These are phyloP conservation scores for Scelioninae gen. 1 DNA, from an alignment of 2,888 invertebrate species.

Conservation along the genomic window DNA sequence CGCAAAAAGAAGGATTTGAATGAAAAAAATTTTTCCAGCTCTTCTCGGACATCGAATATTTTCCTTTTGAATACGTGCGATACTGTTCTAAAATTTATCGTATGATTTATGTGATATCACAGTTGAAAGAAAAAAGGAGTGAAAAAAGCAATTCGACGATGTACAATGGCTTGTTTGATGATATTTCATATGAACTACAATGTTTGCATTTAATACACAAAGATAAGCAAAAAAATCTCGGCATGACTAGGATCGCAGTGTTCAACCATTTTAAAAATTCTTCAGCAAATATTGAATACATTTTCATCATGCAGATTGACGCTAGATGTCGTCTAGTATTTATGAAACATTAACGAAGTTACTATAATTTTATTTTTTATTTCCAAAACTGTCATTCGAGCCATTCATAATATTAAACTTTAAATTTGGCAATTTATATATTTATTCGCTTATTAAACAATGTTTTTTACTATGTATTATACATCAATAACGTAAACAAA, in stretches of 20 bases:
- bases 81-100: conserved; percentile 40
- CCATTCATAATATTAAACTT: no score
- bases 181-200: conserved; percentile 40
- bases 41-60: conserved; percentile 22
- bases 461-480: no score
- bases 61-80: conserved; percentile 29
- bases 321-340: background rate
- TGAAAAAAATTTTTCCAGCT: conserved; percentile 26
- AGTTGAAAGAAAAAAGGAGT: conserved; percentile 19
- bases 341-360: background rate
- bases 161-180: conserved; percentile 42
- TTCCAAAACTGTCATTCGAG: background rate
- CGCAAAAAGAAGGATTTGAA: conserved; percentile 35
- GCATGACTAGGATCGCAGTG: background rate
- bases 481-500: no score
- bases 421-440: no score
- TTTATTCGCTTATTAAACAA: no score
- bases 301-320: conserved; percentile 13
- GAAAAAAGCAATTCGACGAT: conserved; percentile 12
- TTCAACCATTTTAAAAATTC: conserved; percentile 9
- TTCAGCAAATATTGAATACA: conserved; percentile 13
- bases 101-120: conserved; percentile 42
- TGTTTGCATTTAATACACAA: conserved; percentile 25
- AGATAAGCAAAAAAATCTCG: conserved; percentile 17
- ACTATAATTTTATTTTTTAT: background rate